A percentile compares a stretch with the other conserved stretches of the same genome.
These are phyloP conservation scores for Mormyrops attenuatus DNA, from an alignment of 2,797 vertebrate species.

Conservation along the genomic window DNA sequence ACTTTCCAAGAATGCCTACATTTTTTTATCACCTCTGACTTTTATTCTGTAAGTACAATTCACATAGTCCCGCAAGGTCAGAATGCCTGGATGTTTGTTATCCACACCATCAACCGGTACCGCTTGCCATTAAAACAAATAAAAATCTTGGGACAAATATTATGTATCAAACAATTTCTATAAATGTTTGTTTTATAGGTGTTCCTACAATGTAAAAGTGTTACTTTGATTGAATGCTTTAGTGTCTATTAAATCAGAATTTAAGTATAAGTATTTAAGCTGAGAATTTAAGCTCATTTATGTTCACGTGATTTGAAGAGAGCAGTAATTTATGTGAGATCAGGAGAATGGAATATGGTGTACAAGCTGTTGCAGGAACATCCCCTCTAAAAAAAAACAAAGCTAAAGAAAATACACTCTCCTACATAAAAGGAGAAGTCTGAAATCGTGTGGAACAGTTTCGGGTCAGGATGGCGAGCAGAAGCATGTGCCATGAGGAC, in stretches of 20 bases:
- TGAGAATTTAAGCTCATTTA: background rate
- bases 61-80: background rate
- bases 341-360: background rate
- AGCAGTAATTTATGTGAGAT: background rate
- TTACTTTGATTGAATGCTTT: background rate
- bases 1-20: background rate
- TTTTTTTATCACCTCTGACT: background rate
- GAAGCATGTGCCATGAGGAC: background rate
- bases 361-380: background rate
- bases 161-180: background rate
- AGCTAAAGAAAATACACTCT: background rate
- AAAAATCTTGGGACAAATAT: background rate
- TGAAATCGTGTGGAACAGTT: background rate
- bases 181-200: background rate
- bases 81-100: background rate
- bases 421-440: background rate
- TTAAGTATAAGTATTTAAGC: background rate
- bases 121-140: background rate
- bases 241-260: background rate
- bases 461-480: background rate
- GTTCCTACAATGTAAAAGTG: background rate
- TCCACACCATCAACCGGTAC: background rate
- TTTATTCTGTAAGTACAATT: background rate
- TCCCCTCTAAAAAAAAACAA: background rate
- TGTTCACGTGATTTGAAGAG: background rate